Base-by-base conservation (phyloP, 2,113 vertebrate genomes). In the Sisor rabdophorus region DNA sequence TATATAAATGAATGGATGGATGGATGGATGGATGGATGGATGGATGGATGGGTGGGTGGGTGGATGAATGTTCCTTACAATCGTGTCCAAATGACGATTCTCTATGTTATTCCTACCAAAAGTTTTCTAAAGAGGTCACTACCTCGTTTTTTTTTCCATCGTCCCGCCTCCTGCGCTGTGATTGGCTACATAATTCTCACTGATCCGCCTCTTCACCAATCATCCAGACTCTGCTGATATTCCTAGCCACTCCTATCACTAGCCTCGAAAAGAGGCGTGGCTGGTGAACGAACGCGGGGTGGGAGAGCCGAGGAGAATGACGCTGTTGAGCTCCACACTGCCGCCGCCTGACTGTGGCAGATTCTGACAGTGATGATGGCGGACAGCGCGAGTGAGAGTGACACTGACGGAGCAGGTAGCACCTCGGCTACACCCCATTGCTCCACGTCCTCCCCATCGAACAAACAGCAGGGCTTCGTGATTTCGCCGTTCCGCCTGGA, bases 311-410 rank as follows among this genome's bases (percentile, higher is more conserved):
- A 12, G 15, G 17, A 73, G 71, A 48, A 73, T 73, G 48, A 60
- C 36, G 71, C 56, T 48, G 40, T 40, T 10, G 54, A 58, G 70
- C 4, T n/a, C 0, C 53, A 71, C 59, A 63, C 11, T 28, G 16
- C 3, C 44, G 52, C 28, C 55, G 55, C 26, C 3, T 15, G 36
- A 12, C 1, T 10, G 36, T 53, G 19, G 70, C 59, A 22, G 64
- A 73, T 50, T 73, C 44, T 73, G 30, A 15, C 40, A 53, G 70
- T 70, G 76, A 84, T 84, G 77, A 92, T 94, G 93, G 93, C 92
- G 87, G 93, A 94, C 90, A 93, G 92, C 81, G 92, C 92, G 73
- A 93, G 92, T 81, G 93, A 94, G 88, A 94, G 93, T 83, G 92
- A 93, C 83, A 93, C 92, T 36, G 92, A 93, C 82, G 91, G 90